These are phyloP conservation scores for Sebastes steindachneri DNA, from an alignment of 2,797 vertebrate species.

Conservation along the genomic window DNA sequence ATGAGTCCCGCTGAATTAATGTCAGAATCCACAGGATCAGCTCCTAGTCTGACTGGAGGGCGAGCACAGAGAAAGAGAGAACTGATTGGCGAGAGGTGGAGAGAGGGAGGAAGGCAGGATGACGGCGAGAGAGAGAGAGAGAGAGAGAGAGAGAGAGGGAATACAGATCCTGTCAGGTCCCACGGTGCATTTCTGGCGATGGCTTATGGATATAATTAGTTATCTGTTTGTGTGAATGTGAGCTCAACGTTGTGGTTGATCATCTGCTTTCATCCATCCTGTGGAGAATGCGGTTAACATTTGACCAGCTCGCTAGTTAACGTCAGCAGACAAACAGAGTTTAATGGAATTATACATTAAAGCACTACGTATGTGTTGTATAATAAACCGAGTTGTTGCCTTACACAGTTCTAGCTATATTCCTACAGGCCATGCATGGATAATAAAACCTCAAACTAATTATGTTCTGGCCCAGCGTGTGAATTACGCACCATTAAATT, in stretches of 20 bases:
- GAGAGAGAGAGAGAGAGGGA: background rate
- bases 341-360: conserved; percentile 9
- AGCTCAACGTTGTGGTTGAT: conserved; percentile 19
- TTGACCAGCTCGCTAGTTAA: background rate
- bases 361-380: background rate
- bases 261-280: conserved; percentile 4
- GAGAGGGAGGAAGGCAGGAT: conserved; percentile 19
- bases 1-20: conserved; percentile 82
- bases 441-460: conserved; percentile 27
- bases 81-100: conserved; percentile 36
- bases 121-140: background rate
- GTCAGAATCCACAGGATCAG: conserved; percentile 84
- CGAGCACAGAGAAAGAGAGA: conserved; percentile 30
- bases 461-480: background rate
- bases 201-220: conserved; percentile 50
- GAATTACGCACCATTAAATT: conserved; percentile 11
- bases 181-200: conserved; percentile 19
- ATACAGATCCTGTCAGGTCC: conserved; percentile 24
- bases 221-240: conserved; percentile 27
- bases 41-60: conserved; percentile 71
- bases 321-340: conserved; percentile 12
- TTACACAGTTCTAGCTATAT: background rate
- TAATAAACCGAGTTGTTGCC: conserved; percentile 1
- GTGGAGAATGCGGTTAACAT: conserved; percentile 18
- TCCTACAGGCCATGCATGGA: background rate